These are phyloP conservation scores for Aplocera efformata DNA, from an alignment of 2,888 invertebrate genomes.

Conservation along the genomic window DNA sequence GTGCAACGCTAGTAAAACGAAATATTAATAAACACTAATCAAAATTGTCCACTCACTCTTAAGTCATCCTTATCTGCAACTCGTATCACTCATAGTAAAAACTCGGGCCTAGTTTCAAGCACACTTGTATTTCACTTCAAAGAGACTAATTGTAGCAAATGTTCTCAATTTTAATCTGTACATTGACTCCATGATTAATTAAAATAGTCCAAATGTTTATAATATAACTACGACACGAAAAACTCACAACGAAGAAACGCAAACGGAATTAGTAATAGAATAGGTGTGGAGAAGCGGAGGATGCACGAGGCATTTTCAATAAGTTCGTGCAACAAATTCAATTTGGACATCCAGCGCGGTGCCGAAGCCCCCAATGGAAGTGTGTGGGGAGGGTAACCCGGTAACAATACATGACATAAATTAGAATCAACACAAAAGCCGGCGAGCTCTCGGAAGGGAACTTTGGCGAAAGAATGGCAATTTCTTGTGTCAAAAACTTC, in stretches of 20 bases:
- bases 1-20: no score
- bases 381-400: slow-evolving; percentile 69
- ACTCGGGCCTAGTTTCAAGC: slow-evolving; percentile 30
- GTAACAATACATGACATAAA: slow-evolving; percentile 77
- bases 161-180: slow-evolving; percentile 37
- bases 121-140: slow-evolving; percentile 31
- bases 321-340: slow-evolving; percentile 70
- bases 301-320: slow-evolving; percentile 60
- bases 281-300: slow-evolving; percentile 32
- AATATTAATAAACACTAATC: slow-evolving; percentile 5
- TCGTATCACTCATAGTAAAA: slow-evolving; percentile 33
- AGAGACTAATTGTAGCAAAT: slow-evolving; percentile 32
- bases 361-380: slow-evolving; percentile 68
- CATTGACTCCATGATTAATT: slow-evolving; percentile 42
- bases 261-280: slow-evolving; percentile 30
- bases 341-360: slow-evolving; percentile 55
- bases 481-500: slow-evolving; percentile 71
- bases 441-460: slow-evolving; percentile 73
- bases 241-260: slow-evolving; percentile 21
- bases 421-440: slow-evolving; percentile 77
- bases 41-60: slow-evolving; percentile 45
- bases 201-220: slow-evolving; percentile 29
- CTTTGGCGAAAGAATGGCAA: slow-evolving; percentile 74
- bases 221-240: slow-evolving; percentile 21
- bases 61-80: slow-evolving; percentile 43